These are phyloP conservation scores for Cancer borealis DNA, from an alignment of 2,888 invertebrate species.

Conservation along the genomic window DNA sequence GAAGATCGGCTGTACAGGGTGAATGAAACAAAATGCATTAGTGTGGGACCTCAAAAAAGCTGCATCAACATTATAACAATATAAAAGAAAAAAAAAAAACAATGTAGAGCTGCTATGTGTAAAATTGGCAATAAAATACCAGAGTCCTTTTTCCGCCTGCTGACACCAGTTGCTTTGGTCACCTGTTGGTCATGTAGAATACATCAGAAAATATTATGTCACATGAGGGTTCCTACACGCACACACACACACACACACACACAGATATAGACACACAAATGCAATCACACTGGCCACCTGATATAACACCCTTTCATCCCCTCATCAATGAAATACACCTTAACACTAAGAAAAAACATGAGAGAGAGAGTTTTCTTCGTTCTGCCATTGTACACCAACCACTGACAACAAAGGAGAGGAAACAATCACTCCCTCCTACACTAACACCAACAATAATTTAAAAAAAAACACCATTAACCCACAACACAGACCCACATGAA, in stretches of 20 bases:
- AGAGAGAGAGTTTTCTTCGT: neutral
- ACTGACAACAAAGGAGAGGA: neutral
- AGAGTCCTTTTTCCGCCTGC: slow-evolving; percentile 53
- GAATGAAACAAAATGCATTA: slow-evolving; percentile 79
- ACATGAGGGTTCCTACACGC: neutral
- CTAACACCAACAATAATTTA: neutral
- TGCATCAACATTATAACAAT: slow-evolving; percentile 64
- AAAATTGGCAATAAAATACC: slow-evolving; percentile 44
- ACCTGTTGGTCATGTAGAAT: slow-evolving; percentile 38
- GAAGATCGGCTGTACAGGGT: slow-evolving; percentile 80
- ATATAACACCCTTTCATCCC: neutral
- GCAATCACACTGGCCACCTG: neutral
- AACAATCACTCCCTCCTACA: neutral
- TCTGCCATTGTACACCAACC: neutral
- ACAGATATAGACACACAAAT: neutral
- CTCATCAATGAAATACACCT: neutral
- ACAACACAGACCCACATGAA: no score
- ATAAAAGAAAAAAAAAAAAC: slow-evolving; percentile 60
- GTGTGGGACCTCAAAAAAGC: slow-evolving; percentile 74
- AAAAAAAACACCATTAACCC: neutral
- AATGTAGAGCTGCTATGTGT: slow-evolving; percentile 50
- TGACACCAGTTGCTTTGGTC: slow-evolving; percentile 38
- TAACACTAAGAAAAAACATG: neutral
- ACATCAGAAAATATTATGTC: neutral
- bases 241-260: neutral